phyloP scores from a whole-genome alignment of 2,113 vertebrate species.

The Leptobrachium leishanense region DNA sequence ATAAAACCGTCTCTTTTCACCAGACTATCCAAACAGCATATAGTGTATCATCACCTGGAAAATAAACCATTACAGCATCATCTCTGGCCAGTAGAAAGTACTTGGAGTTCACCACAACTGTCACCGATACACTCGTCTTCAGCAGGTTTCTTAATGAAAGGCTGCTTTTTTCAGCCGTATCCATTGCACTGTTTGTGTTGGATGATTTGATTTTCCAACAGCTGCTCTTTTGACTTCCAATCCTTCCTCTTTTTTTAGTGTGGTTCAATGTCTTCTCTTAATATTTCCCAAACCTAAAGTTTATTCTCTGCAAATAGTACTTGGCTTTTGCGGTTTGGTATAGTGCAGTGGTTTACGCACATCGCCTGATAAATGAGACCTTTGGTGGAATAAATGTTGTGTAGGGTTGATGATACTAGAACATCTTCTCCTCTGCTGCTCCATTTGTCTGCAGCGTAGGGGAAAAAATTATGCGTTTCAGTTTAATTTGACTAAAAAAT shows the following conservation, averaged over 20 bases:
- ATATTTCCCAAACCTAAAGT: neutral
- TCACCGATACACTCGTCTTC: constrained; percentile 20
- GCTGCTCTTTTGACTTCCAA: neutral
- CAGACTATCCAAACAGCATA: neutral
- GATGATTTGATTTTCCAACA: neutral
- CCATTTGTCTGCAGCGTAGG: too few species aligned
- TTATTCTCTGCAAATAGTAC: neutral
- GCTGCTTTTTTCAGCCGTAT: constrained; percentile 19
- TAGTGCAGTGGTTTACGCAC: neutral
- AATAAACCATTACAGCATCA: constrained; percentile 39
- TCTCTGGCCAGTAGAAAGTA: constrained; percentile 10
- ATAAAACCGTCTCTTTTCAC: neutral
- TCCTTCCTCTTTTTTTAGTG: neutral
- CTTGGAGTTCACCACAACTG: constrained; percentile 6
- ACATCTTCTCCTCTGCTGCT: too few species aligned
- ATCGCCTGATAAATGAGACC: too few species aligned
- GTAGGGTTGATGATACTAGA: too few species aligned
- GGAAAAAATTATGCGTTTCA: too few species aligned
- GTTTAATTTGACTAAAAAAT: too few species aligned
- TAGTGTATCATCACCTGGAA: constrained; percentile 30
- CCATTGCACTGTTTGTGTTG: constrained; percentile 37
- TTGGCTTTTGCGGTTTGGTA: neutral
- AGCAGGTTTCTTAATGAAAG: neutral
- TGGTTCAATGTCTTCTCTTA: neutral
- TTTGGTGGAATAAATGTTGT: too few species aligned